Conservation (phyloP, 2,888 invertebrate species). For the Heterodera filipjevi region DNA sequence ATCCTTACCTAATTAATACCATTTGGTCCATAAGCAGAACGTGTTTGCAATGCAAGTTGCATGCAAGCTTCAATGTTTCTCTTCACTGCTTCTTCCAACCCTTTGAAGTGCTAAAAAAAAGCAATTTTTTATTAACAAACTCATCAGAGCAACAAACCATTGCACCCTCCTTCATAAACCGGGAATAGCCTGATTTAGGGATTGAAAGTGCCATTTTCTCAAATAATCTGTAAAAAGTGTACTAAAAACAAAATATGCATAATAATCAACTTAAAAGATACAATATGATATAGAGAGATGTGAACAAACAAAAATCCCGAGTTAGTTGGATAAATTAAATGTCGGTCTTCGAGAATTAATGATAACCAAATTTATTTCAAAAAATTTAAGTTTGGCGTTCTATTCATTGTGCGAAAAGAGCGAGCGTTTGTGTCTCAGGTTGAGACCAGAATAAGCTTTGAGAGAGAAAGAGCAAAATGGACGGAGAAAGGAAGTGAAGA, state of each 20-base stretch:
- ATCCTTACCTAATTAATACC: slow-evolving; percentile 72
- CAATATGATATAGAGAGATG: no score
- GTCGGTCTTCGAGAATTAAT: no score
- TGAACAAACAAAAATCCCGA: no score
- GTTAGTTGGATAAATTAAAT: no score
- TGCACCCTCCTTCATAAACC: slow-evolving; percentile 65
- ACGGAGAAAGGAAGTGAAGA: background rate
- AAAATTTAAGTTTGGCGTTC: no score
- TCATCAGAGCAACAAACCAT: slow-evolving; percentile 45
- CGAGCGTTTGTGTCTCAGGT: background rate
- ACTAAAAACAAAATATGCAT: background rate
- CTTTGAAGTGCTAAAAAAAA: slow-evolving; percentile 75
- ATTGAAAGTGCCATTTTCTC: slow-evolving; percentile 39
- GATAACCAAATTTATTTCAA: no score
- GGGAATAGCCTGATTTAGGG: slow-evolving; percentile 62
- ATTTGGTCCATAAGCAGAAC: slow-evolving; percentile 94
- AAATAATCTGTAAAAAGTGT: background rate
- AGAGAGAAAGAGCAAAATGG: no score
- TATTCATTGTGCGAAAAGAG: no score
- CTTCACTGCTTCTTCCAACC: slow-evolving; percentile 92
- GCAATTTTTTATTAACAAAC: no score
- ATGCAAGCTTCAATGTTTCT: slow-evolving; percentile 94
- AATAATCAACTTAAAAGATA: background rate
- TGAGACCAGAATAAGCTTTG: no score
- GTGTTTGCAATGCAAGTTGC: slow-evolving; percentile 88